A percentile compares a stretch with the other conserved stretches of the same genome.
Evolutionary conservation across 1,140 invertebrate genomes (phyloP).

Genomic region (Seison nebaliae): DNA sequence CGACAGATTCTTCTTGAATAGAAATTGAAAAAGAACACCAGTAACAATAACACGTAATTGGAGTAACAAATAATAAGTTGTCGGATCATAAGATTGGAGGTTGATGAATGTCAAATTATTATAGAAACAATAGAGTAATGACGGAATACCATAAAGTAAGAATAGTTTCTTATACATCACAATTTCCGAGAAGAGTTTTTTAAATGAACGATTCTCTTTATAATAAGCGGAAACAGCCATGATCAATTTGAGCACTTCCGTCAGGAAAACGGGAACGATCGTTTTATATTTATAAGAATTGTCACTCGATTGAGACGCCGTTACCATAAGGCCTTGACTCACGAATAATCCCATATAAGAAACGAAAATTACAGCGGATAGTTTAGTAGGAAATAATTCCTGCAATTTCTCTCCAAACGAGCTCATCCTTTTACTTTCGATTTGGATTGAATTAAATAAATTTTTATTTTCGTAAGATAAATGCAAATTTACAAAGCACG

Average conservation of each 20-base stretch:
- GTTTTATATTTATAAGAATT: slow-evolving; percentile 60
- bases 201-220: slow-evolving; percentile 17
- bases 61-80: slow-evolving; percentile 67
- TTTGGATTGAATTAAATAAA: no score
- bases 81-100: slow-evolving; percentile 62
- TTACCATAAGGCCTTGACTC: slow-evolving; percentile 48
- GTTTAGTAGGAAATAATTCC: slow-evolving; percentile 10
- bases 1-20: slow-evolving; percentile 58
- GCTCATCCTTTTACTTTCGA: no score
- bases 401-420: no score
- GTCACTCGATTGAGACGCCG: slow-evolving; percentile 49
- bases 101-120: slow-evolving; percentile 78
- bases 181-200: background rate
- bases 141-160: slow-evolving; percentile 59
- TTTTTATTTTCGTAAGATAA: no score
- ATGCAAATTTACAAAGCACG: no score
- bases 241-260: slow-evolving; percentile 56
- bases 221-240: slow-evolving; percentile 41
- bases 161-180: slow-evolving; percentile 33
- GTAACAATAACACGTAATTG: slow-evolving; percentile 72
- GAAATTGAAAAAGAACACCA: slow-evolving; percentile 59
- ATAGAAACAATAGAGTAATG: slow-evolving; percentile 66
- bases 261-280: slow-evolving; percentile 54
- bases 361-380: slow-evolving; percentile 4
- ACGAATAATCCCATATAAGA: slow-evolving; percentile 12